Percentiles rank a stretch among this genome's conserved stretches.
Evolutionary conservation across 2,113 vertebrate species (phyloP).

Genomic region (Gallinago jamesoni): DNA sequence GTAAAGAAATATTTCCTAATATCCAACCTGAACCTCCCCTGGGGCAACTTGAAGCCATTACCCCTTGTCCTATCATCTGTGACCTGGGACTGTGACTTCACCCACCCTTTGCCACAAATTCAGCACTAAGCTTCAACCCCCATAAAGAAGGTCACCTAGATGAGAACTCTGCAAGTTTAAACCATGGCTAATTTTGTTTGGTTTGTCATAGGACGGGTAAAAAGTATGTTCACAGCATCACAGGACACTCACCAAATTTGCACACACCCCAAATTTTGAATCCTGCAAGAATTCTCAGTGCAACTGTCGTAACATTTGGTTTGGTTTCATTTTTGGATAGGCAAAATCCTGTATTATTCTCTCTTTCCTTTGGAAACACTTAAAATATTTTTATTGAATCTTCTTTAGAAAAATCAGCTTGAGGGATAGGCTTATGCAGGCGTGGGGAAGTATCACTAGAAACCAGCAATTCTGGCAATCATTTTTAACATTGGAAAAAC

Average conservation of each 20-base stretch:
- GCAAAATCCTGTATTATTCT: neutral
- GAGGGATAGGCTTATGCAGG: neutral
- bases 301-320: neutral
- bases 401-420: neutral
- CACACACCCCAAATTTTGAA: rapidly evolving
- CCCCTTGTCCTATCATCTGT: too few relatives aligned
- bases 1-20: too few relatives aligned
- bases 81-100: neutral
- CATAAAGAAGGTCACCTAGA: neutral
- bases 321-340: neutral
- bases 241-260: neutral
- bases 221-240: neutral
- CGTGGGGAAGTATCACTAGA: neutral
- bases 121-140: neutral
- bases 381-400: neutral
- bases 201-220: neutral
- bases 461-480: neutral
- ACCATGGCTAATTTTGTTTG: neutral
- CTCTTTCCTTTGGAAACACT: neutral
- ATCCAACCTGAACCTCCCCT: too few relatives aligned
- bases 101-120: neutral
- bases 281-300: neutral
- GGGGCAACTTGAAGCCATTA: too few relatives aligned
- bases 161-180: neutral
- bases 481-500: neutral